Evolutionary conservation across 2,797 vertebrate species (phyloP).

Genomic region (Gobionotothen gibberifrons): DNA sequence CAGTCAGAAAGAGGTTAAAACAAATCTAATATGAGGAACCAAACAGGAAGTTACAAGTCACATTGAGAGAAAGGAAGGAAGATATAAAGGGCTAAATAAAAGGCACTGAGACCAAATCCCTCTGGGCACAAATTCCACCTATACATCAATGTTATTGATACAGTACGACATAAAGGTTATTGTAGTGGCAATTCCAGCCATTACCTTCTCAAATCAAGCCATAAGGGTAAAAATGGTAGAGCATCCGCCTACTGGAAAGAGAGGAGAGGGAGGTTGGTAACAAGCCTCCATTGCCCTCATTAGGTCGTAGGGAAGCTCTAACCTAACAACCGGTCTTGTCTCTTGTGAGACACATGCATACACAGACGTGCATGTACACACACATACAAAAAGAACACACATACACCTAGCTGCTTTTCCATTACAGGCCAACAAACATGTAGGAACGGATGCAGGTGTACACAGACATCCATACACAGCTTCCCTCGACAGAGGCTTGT

Average conservation of each 20-base stretch:
- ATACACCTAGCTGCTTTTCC: slow-evolving; percentile 46
- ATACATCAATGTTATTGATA: slow-evolving; percentile 52
- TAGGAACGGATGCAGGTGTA: slow-evolving; percentile 12
- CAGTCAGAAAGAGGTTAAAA: slow-evolving; percentile 41
- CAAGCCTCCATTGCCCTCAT: slow-evolving; percentile 76
- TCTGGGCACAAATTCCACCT: slow-evolving; percentile 7
- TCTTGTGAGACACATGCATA: slow-evolving; percentile 59
- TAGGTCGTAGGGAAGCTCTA: slow-evolving; percentile 63
- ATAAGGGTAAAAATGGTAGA: slow-evolving; percentile 32
- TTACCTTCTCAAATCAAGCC: slow-evolving; percentile 50
- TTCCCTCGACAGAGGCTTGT: slow-evolving; percentile 18
- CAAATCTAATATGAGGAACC: slow-evolving; percentile 35
- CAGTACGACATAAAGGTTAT: slow-evolving; percentile 56
- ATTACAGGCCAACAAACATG: slow-evolving; percentile 37
- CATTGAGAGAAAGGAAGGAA: slow-evolving; percentile 4
- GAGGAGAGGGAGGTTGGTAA: slow-evolving; percentile 48
- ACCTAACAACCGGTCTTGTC: slow-evolving; percentile 72
- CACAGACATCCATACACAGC: slow-evolving; percentile 19
- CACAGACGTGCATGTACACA: slow-evolving; percentile 16
- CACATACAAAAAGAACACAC: not conserved
- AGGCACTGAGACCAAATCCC: slow-evolving; percentile 23
- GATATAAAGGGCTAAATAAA: slow-evolving; percentile 31
- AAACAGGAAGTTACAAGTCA: slow-evolving; percentile 26
- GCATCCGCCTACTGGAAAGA: slow-evolving; percentile 27
- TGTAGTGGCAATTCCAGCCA: slow-evolving; percentile 33